Conservation (phyloP, 2,888 invertebrate species). For the Luffia ferchaultella region DNA sequence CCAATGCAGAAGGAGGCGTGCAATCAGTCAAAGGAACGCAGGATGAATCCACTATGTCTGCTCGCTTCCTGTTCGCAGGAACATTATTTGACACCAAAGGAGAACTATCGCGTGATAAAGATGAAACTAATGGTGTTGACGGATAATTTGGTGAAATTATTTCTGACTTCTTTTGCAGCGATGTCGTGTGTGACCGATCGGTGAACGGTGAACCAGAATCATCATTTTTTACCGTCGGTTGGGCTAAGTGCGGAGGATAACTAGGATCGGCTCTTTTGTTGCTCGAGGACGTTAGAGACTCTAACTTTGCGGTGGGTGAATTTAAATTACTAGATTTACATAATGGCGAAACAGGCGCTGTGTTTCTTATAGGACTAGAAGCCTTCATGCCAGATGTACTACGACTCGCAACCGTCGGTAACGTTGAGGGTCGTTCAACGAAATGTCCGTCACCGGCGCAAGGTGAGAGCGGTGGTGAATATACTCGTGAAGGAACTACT, state of each 20-base stretch:
- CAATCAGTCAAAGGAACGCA: slow-evolving; percentile 7
- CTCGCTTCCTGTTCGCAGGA: slow-evolving; percentile 4
- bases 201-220: slow-evolving; percentile 29
- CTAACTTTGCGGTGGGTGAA: slow-evolving; percentile 30
- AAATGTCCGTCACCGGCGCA: slow-evolving; percentile 66
- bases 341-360: slow-evolving; percentile 34
- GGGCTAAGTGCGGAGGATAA: slow-evolving; percentile 6
- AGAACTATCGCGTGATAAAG: slow-evolving; percentile 12
- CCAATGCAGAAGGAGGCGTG: slow-evolving; percentile 12
- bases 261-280: not conserved
- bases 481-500: slow-evolving; percentile 50
- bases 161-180: not conserved
- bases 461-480: slow-evolving; percentile 60
- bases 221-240: slow-evolving; percentile 31
- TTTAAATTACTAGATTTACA: slow-evolving; percentile 30
- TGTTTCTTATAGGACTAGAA: slow-evolving; percentile 51
- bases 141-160: slow-evolving; percentile 8
- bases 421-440: slow-evolving; percentile 44
- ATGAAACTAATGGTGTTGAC: slow-evolving; percentile 23
- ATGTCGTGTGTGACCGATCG: slow-evolving; percentile 7
- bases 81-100: not conserved
- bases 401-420: slow-evolving; percentile 44
- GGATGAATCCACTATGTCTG: slow-evolving; percentile 13
- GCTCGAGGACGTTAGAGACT: not conserved
- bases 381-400: slow-evolving; percentile 43